A percentile compares a stretch with the other conserved stretches of the same genome.
These are phyloP conservation scores for Camponotus fellah DNA, from an alignment of 2,888 invertebrate genomes.

Conservation along the genomic window DNA sequence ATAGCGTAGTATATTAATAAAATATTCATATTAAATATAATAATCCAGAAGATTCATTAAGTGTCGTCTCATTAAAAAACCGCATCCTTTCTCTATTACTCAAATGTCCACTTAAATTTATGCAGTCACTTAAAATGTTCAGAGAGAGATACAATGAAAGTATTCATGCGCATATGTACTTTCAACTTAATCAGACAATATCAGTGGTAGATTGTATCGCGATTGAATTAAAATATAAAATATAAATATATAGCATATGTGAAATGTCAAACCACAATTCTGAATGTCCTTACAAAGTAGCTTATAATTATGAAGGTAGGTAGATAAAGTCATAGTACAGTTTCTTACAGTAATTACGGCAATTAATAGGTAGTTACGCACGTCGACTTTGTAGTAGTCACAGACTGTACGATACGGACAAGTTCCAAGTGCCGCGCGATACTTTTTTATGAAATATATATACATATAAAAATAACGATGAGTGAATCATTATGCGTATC, in stretches of 20 bases:
- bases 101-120: background rate
- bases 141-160: background rate
- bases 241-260: background rate
- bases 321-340: slow-evolving; percentile 5
- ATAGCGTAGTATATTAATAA: background rate
- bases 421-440: background rate
- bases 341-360: slow-evolving; percentile 2
- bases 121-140: background rate
- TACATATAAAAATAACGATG: background rate
- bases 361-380: slow-evolving; percentile 23
- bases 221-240: slow-evolving; percentile 25
- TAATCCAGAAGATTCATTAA: background rate
- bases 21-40: background rate
- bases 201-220: background rate
- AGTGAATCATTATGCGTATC: background rate
- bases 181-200: background rate
- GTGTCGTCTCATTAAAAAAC: background rate
- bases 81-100: background rate
- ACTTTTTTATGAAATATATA: background rate
- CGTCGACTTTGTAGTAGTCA: slow-evolving; percentile 17
- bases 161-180: background rate
- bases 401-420: background rate
- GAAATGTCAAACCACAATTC: background rate
- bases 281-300: background rate
- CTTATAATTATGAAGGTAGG: slow-evolving; percentile 3